A percentile compares a stretch with the other conserved stretches of the same genome.
Evolutionary conservation across 2,888 invertebrate species (phyloP).

Genomic region (Petrophora chlorosata): DNA sequence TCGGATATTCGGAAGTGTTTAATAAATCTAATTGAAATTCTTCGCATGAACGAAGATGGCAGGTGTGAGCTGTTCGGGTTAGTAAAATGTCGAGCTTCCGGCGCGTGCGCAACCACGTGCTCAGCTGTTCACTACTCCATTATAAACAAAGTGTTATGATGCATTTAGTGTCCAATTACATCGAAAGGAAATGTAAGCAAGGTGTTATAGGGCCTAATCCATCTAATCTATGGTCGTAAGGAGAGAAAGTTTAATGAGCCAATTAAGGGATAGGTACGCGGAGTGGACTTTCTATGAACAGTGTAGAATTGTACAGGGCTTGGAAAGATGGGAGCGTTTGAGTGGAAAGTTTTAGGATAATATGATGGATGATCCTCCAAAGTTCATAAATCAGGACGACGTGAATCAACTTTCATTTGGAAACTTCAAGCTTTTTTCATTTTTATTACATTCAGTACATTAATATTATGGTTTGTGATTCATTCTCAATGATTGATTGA

Average conservation of each 20-base stretch:
- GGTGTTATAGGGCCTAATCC: slow-evolving; percentile 32
- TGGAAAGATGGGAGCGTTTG: neutral
- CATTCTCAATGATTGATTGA: slow-evolving; percentile 43
- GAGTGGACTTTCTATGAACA: too few species aligned
- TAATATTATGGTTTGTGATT: slow-evolving; percentile 18
- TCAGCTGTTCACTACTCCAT: slow-evolving; percentile 36
- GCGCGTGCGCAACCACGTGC: slow-evolving; percentile 74
- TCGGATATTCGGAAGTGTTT: slow-evolving; percentile 32
- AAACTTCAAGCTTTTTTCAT: neutral
- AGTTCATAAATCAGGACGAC: neutral
- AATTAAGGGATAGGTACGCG: too few species aligned
- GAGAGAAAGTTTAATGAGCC: slow-evolving; percentile 15
- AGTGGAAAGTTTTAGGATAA: neutral
- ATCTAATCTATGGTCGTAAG: neutral
- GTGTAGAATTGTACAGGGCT: too few species aligned
- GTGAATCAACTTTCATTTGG: neutral
- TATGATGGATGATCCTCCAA: neutral
- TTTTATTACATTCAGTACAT: slow-evolving; percentile 3
- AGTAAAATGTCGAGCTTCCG: slow-evolving; percentile 61
- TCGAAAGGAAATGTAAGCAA: slow-evolving; percentile 52
- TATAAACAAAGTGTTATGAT: slow-evolving; percentile 49
- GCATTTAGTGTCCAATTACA: slow-evolving; percentile 54
- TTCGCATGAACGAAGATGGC: slow-evolving; percentile 50
- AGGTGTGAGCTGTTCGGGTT: slow-evolving; percentile 51
- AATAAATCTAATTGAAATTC: slow-evolving; percentile 57